Evolutionary conservation across 1,140 invertebrate species (phyloP).

Genomic region (Reticulitermes speratus): DNA sequence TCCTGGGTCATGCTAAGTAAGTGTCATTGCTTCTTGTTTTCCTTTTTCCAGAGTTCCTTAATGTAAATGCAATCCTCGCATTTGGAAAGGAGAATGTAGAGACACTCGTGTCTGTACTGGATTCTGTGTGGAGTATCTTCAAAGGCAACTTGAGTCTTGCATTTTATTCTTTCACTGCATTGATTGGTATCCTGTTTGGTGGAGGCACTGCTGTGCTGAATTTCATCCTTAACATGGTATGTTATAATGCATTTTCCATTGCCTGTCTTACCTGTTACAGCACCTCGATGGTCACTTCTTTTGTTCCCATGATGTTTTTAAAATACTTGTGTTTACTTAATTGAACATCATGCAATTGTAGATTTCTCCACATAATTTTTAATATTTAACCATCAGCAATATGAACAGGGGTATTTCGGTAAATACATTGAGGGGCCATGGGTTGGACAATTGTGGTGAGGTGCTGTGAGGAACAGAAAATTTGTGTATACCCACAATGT

Average conservation of each 20-base stretch:
- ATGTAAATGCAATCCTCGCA: conserved; percentile 69
- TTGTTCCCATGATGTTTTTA: too few relatives aligned
- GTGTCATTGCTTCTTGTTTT: background rate
- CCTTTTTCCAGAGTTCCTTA: conserved; percentile 63
- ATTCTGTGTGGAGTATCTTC: conserved; percentile 90
- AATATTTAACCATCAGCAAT: too few relatives aligned
- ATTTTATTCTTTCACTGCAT: conserved; percentile 79
- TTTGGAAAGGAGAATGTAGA: conserved; percentile 93
- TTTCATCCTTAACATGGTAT: conserved; percentile 87
- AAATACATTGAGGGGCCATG: too few relatives aligned
- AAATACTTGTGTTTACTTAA: too few relatives aligned
- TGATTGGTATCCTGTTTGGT: conserved; percentile 83
- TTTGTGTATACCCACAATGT: too few relatives aligned
- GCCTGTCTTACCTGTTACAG: background rate
- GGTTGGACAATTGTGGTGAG: too few relatives aligned
- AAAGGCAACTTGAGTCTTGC: conserved; percentile 91
- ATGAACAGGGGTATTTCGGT: too few relatives aligned
- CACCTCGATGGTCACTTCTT: too few relatives aligned
- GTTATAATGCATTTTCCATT: conserved; percentile 38
- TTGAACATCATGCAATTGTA: too few relatives aligned
- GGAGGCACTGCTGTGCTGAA: conserved; percentile 93
- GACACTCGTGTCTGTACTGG: conserved; percentile 82
- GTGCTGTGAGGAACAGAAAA: too few relatives aligned
- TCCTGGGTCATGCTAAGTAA: background rate
- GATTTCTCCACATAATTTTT: too few relatives aligned